Evolutionary conservation across 2,888 invertebrate genomes (phyloP).

Genomic region (Cyclophora albipunctata): DNA sequence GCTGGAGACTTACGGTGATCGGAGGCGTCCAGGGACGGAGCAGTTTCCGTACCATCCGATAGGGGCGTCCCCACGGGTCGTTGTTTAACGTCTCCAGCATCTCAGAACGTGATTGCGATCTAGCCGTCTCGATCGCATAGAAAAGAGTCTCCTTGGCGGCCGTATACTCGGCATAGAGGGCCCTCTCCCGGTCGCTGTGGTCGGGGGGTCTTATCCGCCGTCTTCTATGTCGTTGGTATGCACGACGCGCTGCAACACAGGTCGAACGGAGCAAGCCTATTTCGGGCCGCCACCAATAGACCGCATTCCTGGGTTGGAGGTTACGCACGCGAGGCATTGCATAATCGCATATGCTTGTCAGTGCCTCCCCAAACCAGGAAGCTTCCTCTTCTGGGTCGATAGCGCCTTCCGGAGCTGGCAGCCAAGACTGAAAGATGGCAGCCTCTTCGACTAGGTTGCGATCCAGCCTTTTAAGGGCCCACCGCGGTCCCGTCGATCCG

Average conservation of each 20-base stretch:
- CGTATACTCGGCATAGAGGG: too few relatives aligned
- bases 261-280: neutral
- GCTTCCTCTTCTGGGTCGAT: neutral
- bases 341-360: conserved; percentile 1
- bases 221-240: too few relatives aligned
- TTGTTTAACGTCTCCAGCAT: too few relatives aligned
- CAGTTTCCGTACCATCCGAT: too few relatives aligned
- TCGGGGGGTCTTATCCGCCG: too few relatives aligned
- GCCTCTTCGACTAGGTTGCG: conserved; percentile 7
- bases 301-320: neutral
- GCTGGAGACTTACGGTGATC: too few relatives aligned
- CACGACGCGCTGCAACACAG: neutral
- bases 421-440: conserved; percentile 9
- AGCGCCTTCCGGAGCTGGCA: neutral
- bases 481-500: conserved; percentile 2
- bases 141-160: too few relatives aligned
- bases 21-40: too few relatives aligned
- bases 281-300: conserved; percentile 3
- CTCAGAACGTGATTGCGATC: too few relatives aligned
- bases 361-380: neutral
- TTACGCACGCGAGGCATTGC: neutral
- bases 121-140: too few relatives aligned
- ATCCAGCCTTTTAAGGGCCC: conserved; percentile 8
- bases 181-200: too few relatives aligned
- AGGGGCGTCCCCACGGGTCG: too few relatives aligned